phyloP scores from a whole-genome alignment of 1,140 invertebrate species.

The Colletes latitarsis region DNA sequence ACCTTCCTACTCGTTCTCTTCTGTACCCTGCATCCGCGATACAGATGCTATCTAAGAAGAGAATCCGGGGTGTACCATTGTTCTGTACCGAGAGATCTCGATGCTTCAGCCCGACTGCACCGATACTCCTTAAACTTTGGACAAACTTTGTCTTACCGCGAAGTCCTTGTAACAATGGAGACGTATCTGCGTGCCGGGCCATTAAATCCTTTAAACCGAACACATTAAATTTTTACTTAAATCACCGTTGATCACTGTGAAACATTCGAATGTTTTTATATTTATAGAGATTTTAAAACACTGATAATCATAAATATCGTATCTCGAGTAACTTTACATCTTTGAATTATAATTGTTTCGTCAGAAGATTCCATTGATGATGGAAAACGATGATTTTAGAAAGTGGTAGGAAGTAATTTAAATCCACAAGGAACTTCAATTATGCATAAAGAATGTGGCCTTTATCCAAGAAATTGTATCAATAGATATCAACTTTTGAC shows the following conservation, averaged over 20 bases:
- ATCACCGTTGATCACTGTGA: too few species aligned
- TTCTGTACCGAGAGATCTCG: slow-evolving; percentile 59
- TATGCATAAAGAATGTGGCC: too few species aligned
- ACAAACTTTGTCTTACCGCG: slow-evolving; percentile 53
- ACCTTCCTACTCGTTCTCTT: slow-evolving; percentile 55
- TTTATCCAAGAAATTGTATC: too few species aligned
- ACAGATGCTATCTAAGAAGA: slow-evolving; percentile 66
- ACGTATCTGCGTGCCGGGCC: neutral
- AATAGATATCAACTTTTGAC: too few species aligned
- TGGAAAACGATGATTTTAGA: too few species aligned
- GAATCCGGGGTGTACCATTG: slow-evolving; percentile 59
- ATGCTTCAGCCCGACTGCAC: slow-evolving; percentile 60
- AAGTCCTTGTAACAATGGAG: slow-evolving; percentile 48
- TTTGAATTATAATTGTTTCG: too few species aligned
- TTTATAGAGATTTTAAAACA: neutral
- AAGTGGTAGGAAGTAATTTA: neutral
- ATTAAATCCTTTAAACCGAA: slow-evolving; percentile 24
- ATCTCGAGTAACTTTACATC: neutral
- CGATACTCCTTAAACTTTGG: slow-evolving; percentile 58
- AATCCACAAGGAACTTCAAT: neutral
- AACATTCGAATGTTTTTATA: neutral
- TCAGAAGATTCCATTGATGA: too few species aligned
- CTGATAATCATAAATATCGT: too few species aligned
- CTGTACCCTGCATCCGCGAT: slow-evolving; percentile 50
- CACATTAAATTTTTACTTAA: neutral